A percentile compares a stretch with the other conserved stretches of the same genome.
Evolutionary conservation across 2,888 invertebrate genomes (phyloP).

Genomic region (Acrobasis suavella): DNA sequence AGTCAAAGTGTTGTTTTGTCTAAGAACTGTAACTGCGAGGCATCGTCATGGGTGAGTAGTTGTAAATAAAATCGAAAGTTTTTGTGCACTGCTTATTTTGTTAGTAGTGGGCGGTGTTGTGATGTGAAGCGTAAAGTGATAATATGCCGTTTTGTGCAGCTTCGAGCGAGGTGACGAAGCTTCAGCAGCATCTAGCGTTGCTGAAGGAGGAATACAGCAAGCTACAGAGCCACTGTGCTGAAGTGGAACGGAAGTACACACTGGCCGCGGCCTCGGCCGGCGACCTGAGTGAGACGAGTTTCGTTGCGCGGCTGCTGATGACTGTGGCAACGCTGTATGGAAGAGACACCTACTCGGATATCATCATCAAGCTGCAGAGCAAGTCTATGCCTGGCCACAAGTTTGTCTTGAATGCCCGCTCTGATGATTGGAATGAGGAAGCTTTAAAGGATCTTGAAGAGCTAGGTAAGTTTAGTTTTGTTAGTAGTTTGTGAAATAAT

Average conservation of each 20-base stretch:
- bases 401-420: slow-evolving; percentile 93
- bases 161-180: slow-evolving; percentile 84
- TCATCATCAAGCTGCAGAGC: slow-evolving; percentile 88
- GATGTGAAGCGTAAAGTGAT: slow-evolving; percentile 42
- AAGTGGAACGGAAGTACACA: slow-evolving; percentile 92
- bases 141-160: slow-evolving; percentile 69
- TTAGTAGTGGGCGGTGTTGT: slow-evolving; percentile 67
- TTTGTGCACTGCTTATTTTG: slow-evolving; percentile 33
- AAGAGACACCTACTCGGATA: slow-evolving; percentile 91
- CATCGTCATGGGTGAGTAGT: slow-evolving; percentile 71
- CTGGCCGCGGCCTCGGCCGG: slow-evolving; percentile 87
- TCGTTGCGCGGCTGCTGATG: slow-evolving; percentile 91
- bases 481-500: background rate
- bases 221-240: slow-evolving; percentile 90
- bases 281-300: slow-evolving; percentile 87
- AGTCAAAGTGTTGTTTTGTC: slow-evolving; percentile 45
- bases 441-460: slow-evolving; percentile 85
- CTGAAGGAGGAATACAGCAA: slow-evolving; percentile 96
- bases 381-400: slow-evolving; percentile 92
- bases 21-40: slow-evolving; percentile 40
- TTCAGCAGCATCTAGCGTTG: slow-evolving; percentile 92
- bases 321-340: slow-evolving; percentile 92
- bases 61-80: slow-evolving; percentile 36
- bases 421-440: slow-evolving; percentile 92
- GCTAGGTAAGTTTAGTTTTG: slow-evolving; percentile 80